phyloP scores from a whole-genome alignment of 2,113 vertebrate genomes.

The Semnornis frantzii region DNA sequence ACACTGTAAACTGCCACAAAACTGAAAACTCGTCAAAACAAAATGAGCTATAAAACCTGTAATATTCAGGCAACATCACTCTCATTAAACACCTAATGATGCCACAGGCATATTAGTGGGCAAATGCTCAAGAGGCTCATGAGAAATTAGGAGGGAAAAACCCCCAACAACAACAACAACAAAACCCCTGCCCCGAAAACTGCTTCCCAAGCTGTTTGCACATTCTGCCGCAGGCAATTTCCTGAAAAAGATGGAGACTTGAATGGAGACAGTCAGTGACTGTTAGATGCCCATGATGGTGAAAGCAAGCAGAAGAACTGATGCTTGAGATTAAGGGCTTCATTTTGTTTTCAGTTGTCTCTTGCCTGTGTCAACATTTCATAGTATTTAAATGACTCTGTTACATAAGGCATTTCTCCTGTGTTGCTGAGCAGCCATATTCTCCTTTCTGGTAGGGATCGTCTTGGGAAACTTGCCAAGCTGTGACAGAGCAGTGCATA shows the following conservation, averaged over 20 bases:
- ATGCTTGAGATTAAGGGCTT: conserved; percentile 33
- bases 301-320: conserved; percentile 26
- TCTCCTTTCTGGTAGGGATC: conserved; percentile 47
- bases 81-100: conserved; percentile 70
- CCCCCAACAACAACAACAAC: not conserved
- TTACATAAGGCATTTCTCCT: conserved; percentile 24
- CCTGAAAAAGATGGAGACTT: conserved; percentile 39
- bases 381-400: conserved; percentile 27
- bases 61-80: conserved; percentile 34
- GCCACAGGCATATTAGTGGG: conserved; percentile 43
- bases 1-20: not conserved
- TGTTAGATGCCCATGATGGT: conserved; percentile 14
- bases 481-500: conserved; percentile 56
- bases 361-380: conserved; percentile 18
- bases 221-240: conserved; percentile 48
- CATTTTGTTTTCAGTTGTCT: conserved; percentile 35
- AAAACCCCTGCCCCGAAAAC: not conserved
- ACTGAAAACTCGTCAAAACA: conserved; percentile 41
- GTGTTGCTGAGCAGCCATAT: not conserved
- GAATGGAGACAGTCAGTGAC: conserved; percentile 38
- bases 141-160: conserved; percentile 12
- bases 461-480: conserved; percentile 62
- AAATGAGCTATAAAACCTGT: conserved; percentile 46
- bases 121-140: conserved; percentile 37
- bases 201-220: conserved; percentile 30